These are phyloP conservation scores for Selene dorsalis DNA, from an alignment of 2,797 vertebrate genomes.

Conservation along the genomic window DNA sequence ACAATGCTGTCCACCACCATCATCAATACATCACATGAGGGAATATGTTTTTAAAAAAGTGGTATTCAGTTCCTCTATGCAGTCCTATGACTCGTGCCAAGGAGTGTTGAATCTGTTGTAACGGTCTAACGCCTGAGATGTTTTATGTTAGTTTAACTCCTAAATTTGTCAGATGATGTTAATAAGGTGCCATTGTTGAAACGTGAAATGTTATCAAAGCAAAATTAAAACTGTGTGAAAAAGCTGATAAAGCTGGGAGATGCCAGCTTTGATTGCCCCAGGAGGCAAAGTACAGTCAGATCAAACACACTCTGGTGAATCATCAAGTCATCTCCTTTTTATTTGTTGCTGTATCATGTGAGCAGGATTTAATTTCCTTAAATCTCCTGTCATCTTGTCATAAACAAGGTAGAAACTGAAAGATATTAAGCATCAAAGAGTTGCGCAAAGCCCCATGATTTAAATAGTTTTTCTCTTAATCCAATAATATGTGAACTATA, in stretches of 20 bases:
- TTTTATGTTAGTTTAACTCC: too few relatives aligned
- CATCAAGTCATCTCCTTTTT: background rate
- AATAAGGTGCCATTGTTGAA: background rate
- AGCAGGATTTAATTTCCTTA: accelerated
- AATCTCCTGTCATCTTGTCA: background rate
- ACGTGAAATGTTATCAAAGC: background rate
- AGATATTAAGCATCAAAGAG: too few relatives aligned
- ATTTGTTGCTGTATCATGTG: background rate
- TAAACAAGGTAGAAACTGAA: background rate
- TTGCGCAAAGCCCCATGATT: too few relatives aligned
- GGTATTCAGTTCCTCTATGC: too few relatives aligned
- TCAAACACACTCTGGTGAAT: background rate
- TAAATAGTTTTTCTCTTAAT: too few relatives aligned
- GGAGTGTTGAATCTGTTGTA: too few relatives aligned
- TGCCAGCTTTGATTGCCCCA: background rate
- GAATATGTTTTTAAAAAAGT: background rate
- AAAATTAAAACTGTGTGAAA: constrained; percentile 43
- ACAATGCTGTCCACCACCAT: too few relatives aligned
- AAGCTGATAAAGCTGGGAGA: background rate
- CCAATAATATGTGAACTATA: too few relatives aligned
- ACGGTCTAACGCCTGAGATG: too few relatives aligned
- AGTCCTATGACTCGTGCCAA: too few relatives aligned
- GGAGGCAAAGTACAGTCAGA: background rate
- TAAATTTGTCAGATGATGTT: too few relatives aligned
- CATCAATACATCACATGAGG: too few relatives aligned